Evolutionary conservation across 2,888 invertebrate genomes (phyloP).

Genomic region (Melolontha melolontha): DNA sequence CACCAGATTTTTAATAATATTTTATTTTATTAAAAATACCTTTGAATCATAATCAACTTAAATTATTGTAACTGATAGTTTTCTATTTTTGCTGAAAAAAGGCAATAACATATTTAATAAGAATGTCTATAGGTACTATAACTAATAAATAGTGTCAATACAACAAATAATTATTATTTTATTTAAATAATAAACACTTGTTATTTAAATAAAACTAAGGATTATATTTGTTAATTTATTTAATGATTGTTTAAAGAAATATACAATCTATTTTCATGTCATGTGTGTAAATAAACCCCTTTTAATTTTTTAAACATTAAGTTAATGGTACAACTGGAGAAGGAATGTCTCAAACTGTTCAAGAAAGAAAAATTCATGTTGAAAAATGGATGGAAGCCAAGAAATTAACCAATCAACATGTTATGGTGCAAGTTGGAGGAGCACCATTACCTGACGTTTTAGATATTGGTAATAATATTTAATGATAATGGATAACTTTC

Average conservation of each 20-base stretch:
- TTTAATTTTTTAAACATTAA: conserved; percentile 56
- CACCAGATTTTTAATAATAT: no score
- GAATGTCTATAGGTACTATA: no score
- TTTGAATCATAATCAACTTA: no score
- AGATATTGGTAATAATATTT: conserved; percentile 68
- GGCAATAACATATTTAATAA: no score
- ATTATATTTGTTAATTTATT: background rate
- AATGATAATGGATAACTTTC: no score
- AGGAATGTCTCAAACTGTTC: conserved; percentile 74
- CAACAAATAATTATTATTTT: background rate
- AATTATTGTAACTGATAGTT: no score
- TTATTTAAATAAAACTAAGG: background rate
- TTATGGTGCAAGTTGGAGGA: conserved; percentile 82
- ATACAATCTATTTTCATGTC: no score
- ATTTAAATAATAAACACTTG: background rate
- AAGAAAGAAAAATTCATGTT: conserved; percentile 75
- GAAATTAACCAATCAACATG: conserved; percentile 67
- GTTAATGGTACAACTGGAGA: conserved; percentile 87
- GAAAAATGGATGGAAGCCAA: conserved; percentile 75
- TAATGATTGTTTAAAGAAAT: no score
- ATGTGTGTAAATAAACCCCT: no score
- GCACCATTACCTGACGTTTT: conserved; percentile 75
- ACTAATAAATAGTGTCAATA: no score
- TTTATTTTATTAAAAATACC: no score
- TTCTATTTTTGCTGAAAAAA: no score